These are phyloP conservation scores for Lepus europaeus DNA, from an alignment of 2,113 vertebrate species.

Conservation along the genomic window DNA sequence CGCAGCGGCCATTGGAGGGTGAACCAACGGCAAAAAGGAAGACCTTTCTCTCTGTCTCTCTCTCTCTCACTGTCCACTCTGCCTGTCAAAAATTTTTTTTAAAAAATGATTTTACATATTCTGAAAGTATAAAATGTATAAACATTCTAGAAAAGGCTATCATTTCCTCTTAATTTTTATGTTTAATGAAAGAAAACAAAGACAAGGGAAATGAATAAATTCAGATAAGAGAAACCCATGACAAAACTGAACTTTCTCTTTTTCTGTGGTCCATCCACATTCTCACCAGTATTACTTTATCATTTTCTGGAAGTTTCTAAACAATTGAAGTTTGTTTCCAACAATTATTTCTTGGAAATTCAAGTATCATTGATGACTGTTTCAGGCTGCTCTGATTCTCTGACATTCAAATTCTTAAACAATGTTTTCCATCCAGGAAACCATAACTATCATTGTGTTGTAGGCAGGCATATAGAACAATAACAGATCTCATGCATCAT, in stretches of 20 bases:
- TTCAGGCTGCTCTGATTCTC: neutral
- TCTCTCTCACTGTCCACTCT: no score
- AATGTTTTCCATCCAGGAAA: neutral
- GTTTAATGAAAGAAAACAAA: constrained; percentile 39
- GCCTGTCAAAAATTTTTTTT: no score
- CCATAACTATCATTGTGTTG: neutral
- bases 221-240: neutral
- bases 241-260: neutral
- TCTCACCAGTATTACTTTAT: neutral
- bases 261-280: neutral
- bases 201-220: constrained; percentile 9
- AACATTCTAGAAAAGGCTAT: neutral
- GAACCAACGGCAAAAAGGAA: no score
- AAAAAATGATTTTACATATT: neutral
- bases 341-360: constrained; percentile 23
- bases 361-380: constrained; percentile 1
- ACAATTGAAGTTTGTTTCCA: constrained; percentile 30
- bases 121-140: constrained; percentile 20
- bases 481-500: neutral
- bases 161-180: neutral
- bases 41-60: no score
- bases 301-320: constrained; percentile 20
- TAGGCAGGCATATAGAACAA: neutral
- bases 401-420: neutral
- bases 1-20: no score